Conservation (phyloP, 2,113 vertebrate genomes). For the Cheilinus undulatus region DNA sequence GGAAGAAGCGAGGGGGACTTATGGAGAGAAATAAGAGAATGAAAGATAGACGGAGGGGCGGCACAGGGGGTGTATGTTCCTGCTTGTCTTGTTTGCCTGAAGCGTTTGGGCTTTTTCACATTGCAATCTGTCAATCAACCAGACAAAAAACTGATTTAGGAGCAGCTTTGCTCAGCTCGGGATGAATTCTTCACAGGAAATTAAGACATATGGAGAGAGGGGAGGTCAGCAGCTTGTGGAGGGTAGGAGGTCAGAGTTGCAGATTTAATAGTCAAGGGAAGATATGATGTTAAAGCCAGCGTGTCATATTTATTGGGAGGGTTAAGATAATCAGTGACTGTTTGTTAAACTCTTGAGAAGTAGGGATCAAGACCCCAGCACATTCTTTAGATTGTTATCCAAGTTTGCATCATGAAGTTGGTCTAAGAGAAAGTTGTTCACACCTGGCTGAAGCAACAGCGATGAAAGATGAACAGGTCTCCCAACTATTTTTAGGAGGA, state of each 20-base stretch:
- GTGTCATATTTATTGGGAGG: constrained; percentile 68
- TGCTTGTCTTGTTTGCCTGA: constrained; percentile 52
- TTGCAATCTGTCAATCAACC: constrained; percentile 61
- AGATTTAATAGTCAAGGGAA: constrained; percentile 43
- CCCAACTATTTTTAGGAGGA: constrained; percentile 73
- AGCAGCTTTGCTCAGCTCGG: constrained; percentile 21
- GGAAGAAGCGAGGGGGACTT: constrained; percentile 41
- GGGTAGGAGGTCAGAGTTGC: constrained; percentile 62
- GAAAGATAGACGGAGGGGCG: constrained; percentile 45
- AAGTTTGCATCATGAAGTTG: constrained; percentile 12
- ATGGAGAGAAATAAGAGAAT: constrained; percentile 24
- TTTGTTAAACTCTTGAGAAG: constrained; percentile 43
- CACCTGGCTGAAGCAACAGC: constrained; percentile 64
- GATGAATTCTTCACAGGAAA: constrained; percentile 58
- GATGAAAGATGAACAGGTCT: constrained; percentile 48
- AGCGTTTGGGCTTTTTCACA: constrained; percentile 48
- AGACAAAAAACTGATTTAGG: constrained; percentile 23
- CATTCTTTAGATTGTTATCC: constrained; percentile 30
- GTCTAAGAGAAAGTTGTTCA: constrained; percentile 39
- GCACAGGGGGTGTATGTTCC: constrained; percentile 31
- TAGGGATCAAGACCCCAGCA: constrained; percentile 1
- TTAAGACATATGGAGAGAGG: constrained; percentile 54
- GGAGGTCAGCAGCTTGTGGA: constrained; percentile 34
- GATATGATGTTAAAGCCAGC: constrained; percentile 51
- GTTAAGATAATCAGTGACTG: constrained; percentile 55